Conservation (phyloP, 1,140 invertebrate genomes). For the Harpegnathos saltator region DNA sequence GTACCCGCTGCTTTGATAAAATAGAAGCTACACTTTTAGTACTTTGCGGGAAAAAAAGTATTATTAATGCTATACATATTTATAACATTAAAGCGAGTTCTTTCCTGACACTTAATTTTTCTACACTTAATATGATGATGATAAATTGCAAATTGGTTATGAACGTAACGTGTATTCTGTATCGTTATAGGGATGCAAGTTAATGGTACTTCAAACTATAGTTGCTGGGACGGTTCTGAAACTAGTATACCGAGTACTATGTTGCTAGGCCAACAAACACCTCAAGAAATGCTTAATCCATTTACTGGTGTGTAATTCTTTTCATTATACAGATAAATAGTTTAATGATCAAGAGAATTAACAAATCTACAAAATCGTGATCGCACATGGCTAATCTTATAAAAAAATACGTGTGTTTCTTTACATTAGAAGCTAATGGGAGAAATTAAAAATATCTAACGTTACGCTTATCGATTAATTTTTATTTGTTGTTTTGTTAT, state of each 20-base stretch:
- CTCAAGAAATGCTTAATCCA: constrained; percentile 83
- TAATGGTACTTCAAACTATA: constrained; percentile 85
- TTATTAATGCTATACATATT: not conserved
- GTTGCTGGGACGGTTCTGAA: constrained; percentile 86
- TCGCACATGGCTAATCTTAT: not conserved
- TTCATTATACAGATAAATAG: constrained; percentile 3
- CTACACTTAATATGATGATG: not conserved
- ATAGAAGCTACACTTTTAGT: constrained; percentile 9
- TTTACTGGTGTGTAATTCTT: constrained; percentile 80
- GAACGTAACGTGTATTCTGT: constrained; percentile 34
- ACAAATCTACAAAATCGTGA: not conserved
- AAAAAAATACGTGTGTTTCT: not conserved
- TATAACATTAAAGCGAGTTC: constrained; percentile 6
- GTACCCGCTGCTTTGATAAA: constrained; percentile 15
- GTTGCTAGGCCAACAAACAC: constrained; percentile 84
- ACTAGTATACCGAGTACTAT: constrained; percentile 84
- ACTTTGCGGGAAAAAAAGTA: not conserved
- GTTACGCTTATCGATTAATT: not conserved
- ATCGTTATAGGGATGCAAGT: constrained; percentile 83
- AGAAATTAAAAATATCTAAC: not conserved
- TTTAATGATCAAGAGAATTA: constrained; percentile 1
- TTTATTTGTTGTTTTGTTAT: constrained; percentile 3
- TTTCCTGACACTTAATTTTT: not conserved
- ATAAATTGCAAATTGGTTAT: not conserved
- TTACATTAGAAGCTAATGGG: not conserved